phyloP scores from a whole-genome alignment of 2,113 vertebrate genomes.

The Daphoenositta chrysoptera region DNA sequence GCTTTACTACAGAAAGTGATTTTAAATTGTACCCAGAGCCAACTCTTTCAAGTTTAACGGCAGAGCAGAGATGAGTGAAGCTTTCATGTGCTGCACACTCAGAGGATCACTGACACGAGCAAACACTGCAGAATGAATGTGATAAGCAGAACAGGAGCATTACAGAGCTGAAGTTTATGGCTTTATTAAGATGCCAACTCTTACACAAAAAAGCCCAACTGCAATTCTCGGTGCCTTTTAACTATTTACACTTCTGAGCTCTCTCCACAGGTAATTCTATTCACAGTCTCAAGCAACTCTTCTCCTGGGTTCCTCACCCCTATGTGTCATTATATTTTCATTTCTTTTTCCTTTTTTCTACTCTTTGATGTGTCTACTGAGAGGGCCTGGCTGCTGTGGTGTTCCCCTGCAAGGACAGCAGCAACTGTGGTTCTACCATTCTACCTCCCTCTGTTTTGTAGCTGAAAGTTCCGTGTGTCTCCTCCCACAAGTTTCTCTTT shows the following conservation, averaged over 20 bases:
- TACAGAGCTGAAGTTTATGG: neutral
- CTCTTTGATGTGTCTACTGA: neutral
- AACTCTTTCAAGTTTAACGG: neutral
- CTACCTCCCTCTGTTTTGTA: neutral
- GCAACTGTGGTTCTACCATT: neutral
- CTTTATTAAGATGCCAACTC: neutral
- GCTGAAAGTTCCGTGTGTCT: neutral
- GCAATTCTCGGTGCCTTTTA: neutral
- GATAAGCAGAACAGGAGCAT: neutral
- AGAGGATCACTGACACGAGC: neutral
- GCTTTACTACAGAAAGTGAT: neutral
- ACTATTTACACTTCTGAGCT: neutral
- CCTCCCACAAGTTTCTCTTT: neutral
- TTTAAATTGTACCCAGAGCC: neutral
- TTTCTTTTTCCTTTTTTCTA: neutral
- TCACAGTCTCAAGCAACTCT: neutral
- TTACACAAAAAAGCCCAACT: neutral
- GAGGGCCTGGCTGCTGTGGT: fast-evolving
- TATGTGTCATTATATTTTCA: neutral
- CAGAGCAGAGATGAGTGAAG: neutral
- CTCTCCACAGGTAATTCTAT: neutral
- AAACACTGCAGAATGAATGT: neutral
- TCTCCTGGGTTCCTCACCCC: neutral
- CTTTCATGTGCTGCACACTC: neutral
- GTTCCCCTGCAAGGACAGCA: neutral